Evolutionary conservation across 2,888 invertebrate species (phyloP), one percentile per base, ranked within the genome.

Genomic region (Nowickia ferox): DNA sequence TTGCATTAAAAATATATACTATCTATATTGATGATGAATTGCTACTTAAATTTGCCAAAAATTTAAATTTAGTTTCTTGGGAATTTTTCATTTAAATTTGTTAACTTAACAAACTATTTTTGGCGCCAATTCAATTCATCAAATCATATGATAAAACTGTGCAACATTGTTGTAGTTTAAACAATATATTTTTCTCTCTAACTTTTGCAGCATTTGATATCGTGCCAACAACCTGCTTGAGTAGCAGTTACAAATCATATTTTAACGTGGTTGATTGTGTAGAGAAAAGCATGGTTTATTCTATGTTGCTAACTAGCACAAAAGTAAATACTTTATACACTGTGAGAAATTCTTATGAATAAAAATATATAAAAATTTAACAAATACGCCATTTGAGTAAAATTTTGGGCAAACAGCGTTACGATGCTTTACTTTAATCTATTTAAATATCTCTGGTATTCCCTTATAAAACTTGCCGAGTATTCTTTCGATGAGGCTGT

Each of bases 161-260:
- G 15, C 69, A 82, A 82, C 57, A 71, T 46, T 82, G 69, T 76
- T 76, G 59, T 53, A 40, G 40, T 40, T 13, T 63, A 44, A 42
- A 72, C 53, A 65, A 17, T 10, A 13, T 17, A 30, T 10, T 51
- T 55, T 42, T 38, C 19, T 30, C 30, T 0, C 30, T 6, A 30
- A 22, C 38, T 65, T 63, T 19, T 78, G 9, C 38, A 1, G 2
- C 15, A 30, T 5, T 40, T 30, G 30, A 40, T 66, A 76, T 68
- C 75, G 48, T 69, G 42, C 61, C 69, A 79, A 65, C 84, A 84
- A 84, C 84, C 79, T 84, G 84, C 74, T 63, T 69, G 59, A 74
- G 61, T 55, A 57, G 55, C 68, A 30, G 30, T 30, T 30, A 69
- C 84, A 84, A 84, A 79, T 84, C 74, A 75, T 75, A 75, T 75